Percentiles rank a stretch among this genome's conserved stretches.
These are phyloP conservation scores for Oxystoma pomonae DNA, from an alignment of 2,888 invertebrate genomes.

Conservation along the genomic window DNA sequence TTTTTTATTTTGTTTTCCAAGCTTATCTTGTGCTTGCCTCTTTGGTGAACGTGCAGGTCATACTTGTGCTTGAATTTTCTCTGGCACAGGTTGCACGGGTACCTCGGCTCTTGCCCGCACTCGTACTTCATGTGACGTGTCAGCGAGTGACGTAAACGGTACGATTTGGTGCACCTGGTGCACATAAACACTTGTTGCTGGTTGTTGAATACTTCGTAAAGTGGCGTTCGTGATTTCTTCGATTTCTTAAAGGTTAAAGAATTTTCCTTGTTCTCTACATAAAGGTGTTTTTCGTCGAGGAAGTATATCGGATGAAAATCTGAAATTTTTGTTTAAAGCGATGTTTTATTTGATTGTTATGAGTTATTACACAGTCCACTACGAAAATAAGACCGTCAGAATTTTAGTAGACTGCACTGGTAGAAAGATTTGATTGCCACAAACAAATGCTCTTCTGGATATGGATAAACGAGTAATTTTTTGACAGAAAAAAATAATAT, in stretches of 20 bases:
- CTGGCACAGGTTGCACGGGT: conserved; percentile 59
- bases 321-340: conserved; percentile 6
- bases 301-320: background rate
- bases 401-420: too few species aligned
- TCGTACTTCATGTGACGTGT: conserved; percentile 53
- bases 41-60: conserved; percentile 48
- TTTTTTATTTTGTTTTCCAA: too few species aligned
- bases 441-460: too few species aligned
- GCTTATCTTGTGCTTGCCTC: conserved; percentile 40
- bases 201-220: background rate
- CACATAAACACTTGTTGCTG: conserved; percentile 33
- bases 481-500: too few species aligned
- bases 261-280: background rate
- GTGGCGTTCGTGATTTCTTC: background rate
- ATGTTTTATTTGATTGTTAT: background rate
- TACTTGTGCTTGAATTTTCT: conserved; percentile 55
- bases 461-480: too few species aligned
- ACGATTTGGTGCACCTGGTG: conserved; percentile 50
- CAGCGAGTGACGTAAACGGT: conserved; percentile 50
- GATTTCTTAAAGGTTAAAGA: background rate
- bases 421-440: too few species aligned
- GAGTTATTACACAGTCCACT: too few species aligned
- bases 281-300: background rate
- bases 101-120: conserved; percentile 56
- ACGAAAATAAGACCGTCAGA: too few species aligned